Evolutionary conservation across 2,888 invertebrate genomes (phyloP), one percentile per base, ranked within the genome.

Genomic region (Coecobrya sp.): DNA sequence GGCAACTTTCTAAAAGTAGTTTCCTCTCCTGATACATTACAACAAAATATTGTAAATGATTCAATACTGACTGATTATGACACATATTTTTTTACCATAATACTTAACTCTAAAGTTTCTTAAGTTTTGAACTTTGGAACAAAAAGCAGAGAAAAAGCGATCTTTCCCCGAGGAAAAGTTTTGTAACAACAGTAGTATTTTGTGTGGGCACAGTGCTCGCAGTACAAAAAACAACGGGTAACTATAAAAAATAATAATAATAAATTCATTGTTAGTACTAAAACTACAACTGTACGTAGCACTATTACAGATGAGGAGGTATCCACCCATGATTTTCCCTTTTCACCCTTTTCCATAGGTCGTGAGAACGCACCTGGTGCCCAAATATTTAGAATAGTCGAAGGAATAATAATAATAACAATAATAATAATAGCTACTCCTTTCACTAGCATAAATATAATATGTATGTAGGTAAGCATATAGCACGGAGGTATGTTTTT

Each of bases 351-450:
- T 68, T 36, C 5, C 68, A 68, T 5, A 68, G 68, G 36, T 36
- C 68, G 36, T 68, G 68, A 68, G 68, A 68, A 65, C 36, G 68
- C 68, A 68, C 68, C 68, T 68, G 68, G 68, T 68, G 68, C 68
- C 30, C 68, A 36, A 65, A 65, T 65, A 65, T 65, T 65, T 65
- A 8, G 65, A 11, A 13, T 25, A 65, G 13, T 5, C 3, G 19
- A 27, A 59, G 16, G 19, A 59, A 5, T 19, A 59, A 59, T 59
- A 59, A 59, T 19, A 19, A 19, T 16, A 59, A 49, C n/a, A 59
- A 5, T 19, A 59, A 59, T 59, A 59, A 59, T 19, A 19, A 19
- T 16, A 59, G 10, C 49, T 10, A 25, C 10, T 62, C 22, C 11
- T 68, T 68, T 68, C 5, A 30, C 68, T 10, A 13, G 10, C 49